Conservation (phyloP, 2,113 vertebrate species). For the Potamarius usumacintae region DNA sequence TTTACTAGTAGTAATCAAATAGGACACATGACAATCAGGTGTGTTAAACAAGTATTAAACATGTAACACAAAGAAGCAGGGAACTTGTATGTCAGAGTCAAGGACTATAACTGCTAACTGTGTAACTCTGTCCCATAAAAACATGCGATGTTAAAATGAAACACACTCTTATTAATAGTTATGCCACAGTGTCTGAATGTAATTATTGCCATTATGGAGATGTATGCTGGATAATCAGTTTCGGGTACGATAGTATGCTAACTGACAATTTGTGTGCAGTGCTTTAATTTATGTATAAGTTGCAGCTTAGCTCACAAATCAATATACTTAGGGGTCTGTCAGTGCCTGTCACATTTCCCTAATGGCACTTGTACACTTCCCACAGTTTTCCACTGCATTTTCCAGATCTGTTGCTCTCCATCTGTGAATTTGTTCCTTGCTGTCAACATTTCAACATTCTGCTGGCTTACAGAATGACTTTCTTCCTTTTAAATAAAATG, state of each 20-base stretch:
- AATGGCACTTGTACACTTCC: not conserved
- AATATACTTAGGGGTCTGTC: not conserved
- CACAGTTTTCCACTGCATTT: not conserved
- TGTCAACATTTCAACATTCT: not conserved
- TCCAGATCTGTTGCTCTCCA: not conserved
- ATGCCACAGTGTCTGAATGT: not conserved
- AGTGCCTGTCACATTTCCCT: not conserved
- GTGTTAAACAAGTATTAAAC: too few relatives aligned
- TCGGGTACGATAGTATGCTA: not conserved
- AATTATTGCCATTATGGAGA: not conserved
- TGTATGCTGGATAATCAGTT: not conserved
- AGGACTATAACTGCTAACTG: not conserved
- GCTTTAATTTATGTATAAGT: not conserved
- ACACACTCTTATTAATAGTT: not conserved
- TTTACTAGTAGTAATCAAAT: not conserved
- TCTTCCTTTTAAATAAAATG: not conserved
- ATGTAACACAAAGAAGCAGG: not conserved
- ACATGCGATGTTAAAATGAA: too few relatives aligned
- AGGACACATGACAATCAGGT: not conserved
- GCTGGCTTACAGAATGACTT: not conserved
- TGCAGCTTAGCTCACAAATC: not conserved
- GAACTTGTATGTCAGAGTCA: not conserved
- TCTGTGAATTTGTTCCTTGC: not conserved
- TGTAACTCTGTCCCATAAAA: too few relatives aligned
- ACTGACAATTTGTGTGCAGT: not conserved